Percentiles rank a stretch among this genome's conserved stretches.
These are phyloP conservation scores for Myoxocephalus aenaeus DNA, from an alignment of 2,797 vertebrate species.

Conservation along the genomic window DNA sequence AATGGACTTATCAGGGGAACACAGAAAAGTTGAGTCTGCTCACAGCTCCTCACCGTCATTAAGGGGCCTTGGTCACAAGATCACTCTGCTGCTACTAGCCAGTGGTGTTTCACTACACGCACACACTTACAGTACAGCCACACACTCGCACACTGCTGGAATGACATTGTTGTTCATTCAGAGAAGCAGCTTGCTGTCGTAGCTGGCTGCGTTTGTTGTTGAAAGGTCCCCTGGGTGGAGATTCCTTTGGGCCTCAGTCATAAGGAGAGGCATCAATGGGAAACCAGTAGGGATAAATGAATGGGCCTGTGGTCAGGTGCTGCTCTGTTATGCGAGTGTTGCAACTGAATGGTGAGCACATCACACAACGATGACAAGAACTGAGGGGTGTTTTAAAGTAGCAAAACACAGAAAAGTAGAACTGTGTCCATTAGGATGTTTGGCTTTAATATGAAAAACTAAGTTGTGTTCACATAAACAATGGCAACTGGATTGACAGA, in stretches of 20 bases:
- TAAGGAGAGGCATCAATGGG: conserved; percentile 82
- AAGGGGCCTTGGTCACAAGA: conserved; percentile 78
- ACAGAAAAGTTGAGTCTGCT: conserved; percentile 61
- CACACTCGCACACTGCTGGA: conserved; percentile 71
- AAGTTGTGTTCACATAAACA: background rate
- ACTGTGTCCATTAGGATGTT: background rate
- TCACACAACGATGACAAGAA: conserved; percentile 52
- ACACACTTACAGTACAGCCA: conserved; percentile 31
- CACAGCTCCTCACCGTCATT: conserved; percentile 70
- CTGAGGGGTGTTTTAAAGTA: conserved; percentile 17
- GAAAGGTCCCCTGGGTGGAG: conserved; percentile 81
- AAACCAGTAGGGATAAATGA: conserved; percentile 78
- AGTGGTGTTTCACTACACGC: conserved; percentile 64
- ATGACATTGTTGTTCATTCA: conserved; percentile 82
- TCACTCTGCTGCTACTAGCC: conserved; percentile 73
- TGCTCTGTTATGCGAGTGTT: conserved; percentile 70
- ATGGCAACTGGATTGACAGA: background rate
- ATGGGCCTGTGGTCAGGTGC: conserved; percentile 80
- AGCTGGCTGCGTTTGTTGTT: conserved; percentile 84
- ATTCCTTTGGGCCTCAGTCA: conserved; percentile 82
- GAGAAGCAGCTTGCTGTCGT: conserved; percentile 82
- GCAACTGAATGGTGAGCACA: conserved; percentile 72
- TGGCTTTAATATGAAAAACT: background rate
- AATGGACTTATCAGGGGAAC: conserved; percentile 43
- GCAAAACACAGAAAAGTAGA: conserved; percentile 9